These are phyloP conservation scores for Stichopus horrens DNA, from an alignment of 53 echinoderm and acorn worm genomes.

Conservation along the genomic window DNA sequence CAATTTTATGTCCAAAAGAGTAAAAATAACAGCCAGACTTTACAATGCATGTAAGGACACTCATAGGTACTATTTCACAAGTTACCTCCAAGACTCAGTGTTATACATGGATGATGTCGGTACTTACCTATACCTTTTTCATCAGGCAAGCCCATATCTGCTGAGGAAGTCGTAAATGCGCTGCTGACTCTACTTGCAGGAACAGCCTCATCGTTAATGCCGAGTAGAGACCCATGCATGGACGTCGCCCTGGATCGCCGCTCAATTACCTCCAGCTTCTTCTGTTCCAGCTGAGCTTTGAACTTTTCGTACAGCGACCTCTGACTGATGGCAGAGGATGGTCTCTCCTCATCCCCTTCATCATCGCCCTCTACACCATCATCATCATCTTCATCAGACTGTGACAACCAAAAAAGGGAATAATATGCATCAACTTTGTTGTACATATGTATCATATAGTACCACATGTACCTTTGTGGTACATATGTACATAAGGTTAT, in stretches of 20 bases:
- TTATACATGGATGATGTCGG: no score
- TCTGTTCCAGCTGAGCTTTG: slow-evolving; percentile 84
- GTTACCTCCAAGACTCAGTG: no score
- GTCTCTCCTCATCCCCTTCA: slow-evolving; percentile 71
- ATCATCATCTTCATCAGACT: slow-evolving; percentile 58
- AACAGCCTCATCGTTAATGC: slow-evolving; percentile 50
- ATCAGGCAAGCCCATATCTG: slow-evolving; percentile 72
- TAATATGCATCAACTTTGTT: no score
- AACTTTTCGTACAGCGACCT: slow-evolving; percentile 87
- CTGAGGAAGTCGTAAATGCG: slow-evolving; percentile 52
- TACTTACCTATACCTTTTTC: slow-evolving; percentile 47
- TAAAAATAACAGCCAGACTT: no score
- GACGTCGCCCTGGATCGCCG: slow-evolving; percentile 84
- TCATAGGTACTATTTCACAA: no score
- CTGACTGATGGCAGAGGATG: slow-evolving; percentile 81
- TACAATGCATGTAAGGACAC: no score
- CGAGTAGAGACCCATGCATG: slow-evolving; percentile 95
- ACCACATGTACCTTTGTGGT: no score
- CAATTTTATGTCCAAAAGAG: no score
- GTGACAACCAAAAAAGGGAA: neutral
- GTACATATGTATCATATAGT: no score
- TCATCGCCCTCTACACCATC: slow-evolving; percentile 43
- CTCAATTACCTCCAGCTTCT: slow-evolving; percentile 77
- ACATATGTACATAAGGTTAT: no score
- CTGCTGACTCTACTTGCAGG: slow-evolving; percentile 50